Conservation (phyloP, 2,113 vertebrate genomes). For the Penelope pileata region DNA sequence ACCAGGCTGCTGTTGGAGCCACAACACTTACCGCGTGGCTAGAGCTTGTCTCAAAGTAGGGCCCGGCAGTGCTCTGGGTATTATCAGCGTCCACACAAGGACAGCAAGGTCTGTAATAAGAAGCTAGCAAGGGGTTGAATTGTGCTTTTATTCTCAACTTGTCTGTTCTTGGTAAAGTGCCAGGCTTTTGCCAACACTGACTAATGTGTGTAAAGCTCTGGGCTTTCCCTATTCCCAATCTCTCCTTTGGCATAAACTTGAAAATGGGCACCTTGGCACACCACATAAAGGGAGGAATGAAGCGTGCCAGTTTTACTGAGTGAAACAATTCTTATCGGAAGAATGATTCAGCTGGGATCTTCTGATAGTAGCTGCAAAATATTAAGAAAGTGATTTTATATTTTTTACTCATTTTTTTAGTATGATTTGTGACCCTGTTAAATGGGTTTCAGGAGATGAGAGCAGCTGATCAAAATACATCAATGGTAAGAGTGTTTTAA, state of each 20-base stretch:
- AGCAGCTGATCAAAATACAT: neutral
- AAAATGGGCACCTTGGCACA: too few relatives aligned
- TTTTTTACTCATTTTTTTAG: neutral
- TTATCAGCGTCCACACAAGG: neutral
- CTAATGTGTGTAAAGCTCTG: neutral
- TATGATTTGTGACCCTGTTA: neutral
- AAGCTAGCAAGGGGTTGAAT: neutral
- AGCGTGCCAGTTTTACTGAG: neutral
- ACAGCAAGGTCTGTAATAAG: accelerated
- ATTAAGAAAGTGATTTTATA: neutral
- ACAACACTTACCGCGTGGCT: neutral
- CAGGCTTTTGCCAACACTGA: neutral
- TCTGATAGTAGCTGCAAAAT: neutral
- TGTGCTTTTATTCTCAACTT: neutral
- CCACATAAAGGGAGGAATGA: neutral
- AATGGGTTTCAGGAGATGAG: neutral
- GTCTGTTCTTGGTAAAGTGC: neutral
- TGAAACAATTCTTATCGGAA: neutral
- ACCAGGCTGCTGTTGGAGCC: neutral
- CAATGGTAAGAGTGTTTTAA: too few relatives aligned
- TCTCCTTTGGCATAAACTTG: neutral
- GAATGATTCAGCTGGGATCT: neutral
- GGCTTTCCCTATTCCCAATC: neutral
- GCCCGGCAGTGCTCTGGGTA: neutral
- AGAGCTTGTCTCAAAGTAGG: neutral